These are phyloP conservation scores for Dendrocincla fuliginosa DNA, from an alignment of 2,797 vertebrate genomes.

Conservation along the genomic window DNA sequence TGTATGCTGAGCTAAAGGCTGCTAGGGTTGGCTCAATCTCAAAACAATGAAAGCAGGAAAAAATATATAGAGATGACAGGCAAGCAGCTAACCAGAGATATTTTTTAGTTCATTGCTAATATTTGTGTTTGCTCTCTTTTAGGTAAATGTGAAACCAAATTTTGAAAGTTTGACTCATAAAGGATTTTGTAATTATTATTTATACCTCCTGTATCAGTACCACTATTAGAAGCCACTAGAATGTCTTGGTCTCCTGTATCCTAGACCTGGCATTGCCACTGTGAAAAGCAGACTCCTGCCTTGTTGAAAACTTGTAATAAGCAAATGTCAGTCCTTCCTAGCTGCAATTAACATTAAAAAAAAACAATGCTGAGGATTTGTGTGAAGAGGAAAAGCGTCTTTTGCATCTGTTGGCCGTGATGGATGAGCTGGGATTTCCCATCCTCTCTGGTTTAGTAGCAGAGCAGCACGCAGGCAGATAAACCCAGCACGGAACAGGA, in stretches of 20 bases:
- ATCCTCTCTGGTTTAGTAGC: background rate
- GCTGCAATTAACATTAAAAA: background rate
- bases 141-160: background rate
- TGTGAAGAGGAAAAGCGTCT: background rate
- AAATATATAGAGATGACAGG: background rate
- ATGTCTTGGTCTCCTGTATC: background rate
- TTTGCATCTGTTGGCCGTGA: background rate
- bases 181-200: background rate
- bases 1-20: background rate
- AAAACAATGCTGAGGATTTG: background rate
- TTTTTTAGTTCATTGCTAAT: background rate
- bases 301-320: background rate
- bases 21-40: background rate
- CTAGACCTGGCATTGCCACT: accelerated
- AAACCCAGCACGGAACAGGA: background rate
- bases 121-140: background rate
- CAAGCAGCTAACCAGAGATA: background rate
- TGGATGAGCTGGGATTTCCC: background rate
- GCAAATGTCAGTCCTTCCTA: background rate
- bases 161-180: background rate
- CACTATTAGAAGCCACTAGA: background rate
- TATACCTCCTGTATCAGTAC: background rate
- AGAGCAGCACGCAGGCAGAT: background rate
- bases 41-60: background rate
- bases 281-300: background rate